These are phyloP conservation scores for Xenops minutus DNA, from an alignment of 2,797 vertebrate genomes.

Conservation along the genomic window DNA sequence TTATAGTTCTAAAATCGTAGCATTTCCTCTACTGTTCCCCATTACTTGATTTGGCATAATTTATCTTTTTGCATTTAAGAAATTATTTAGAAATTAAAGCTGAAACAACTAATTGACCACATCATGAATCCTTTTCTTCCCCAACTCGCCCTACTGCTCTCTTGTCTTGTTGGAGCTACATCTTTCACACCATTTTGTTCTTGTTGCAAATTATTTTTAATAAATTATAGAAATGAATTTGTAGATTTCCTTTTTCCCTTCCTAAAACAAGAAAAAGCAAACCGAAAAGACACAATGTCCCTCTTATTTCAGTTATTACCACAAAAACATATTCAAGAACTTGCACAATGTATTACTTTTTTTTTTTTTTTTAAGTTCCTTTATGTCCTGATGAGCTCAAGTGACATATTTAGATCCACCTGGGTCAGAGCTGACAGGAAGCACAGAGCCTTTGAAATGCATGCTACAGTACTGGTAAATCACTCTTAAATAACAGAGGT, in stretches of 20 bases:
- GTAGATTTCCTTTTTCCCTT: neutral
- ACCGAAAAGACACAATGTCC: fast-evolving
- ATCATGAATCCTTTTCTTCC: neutral
- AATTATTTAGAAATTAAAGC: neutral
- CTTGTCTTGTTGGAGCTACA: neutral
- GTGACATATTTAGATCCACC: neutral
- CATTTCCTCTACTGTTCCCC: neutral
- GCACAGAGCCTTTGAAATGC: neutral
- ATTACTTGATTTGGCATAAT: neutral
- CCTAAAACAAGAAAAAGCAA: neutral
- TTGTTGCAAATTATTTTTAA: neutral
- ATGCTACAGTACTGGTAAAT: neutral
- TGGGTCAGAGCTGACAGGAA: neutral
- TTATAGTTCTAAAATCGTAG: neutral
- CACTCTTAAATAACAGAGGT: neutral
- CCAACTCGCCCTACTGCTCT: neutral
- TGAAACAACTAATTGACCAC: neutral
- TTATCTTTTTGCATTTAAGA: neutral
- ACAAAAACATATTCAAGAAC: neutral
- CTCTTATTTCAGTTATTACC: neutral
- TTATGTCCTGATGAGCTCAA: neutral
- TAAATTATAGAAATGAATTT: neutral
- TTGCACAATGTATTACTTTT: neutral
- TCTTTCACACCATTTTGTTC: neutral
- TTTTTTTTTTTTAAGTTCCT: neutral